Conservation (phyloP, 2,888 invertebrate genomes). For the Deilephila elpenor region DNA sequence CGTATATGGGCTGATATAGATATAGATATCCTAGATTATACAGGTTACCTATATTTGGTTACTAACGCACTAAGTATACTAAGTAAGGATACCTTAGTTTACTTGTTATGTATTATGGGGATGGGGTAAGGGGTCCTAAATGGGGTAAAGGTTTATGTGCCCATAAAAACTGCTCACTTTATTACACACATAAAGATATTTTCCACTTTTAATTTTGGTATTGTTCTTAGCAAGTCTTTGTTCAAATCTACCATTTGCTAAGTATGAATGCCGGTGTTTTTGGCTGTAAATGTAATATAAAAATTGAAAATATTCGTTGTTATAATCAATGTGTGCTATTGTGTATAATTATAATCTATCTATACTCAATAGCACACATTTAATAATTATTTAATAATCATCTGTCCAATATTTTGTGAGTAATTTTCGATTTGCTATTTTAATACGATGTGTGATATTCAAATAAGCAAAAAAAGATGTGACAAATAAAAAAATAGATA, state of each 20-base stretch:
- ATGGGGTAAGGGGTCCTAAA: conserved; percentile 7
- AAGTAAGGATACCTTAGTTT: not conserved
- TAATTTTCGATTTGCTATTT: too few species aligned
- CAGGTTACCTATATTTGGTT: not conserved
- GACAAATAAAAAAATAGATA: too few species aligned
- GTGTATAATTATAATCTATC: too few species aligned
- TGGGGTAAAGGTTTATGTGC: conserved; percentile 21
- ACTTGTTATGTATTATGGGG: not conserved
- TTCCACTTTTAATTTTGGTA: conserved; percentile 29
- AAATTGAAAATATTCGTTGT: too few species aligned
- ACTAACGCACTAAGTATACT: not conserved
- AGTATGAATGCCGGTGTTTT: not conserved
- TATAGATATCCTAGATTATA: not conserved
- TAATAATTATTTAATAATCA: too few species aligned
- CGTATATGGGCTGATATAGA: too few species aligned
- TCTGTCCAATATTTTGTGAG: too few species aligned
- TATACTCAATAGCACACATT: too few species aligned
- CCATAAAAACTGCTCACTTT: conserved; percentile 29
- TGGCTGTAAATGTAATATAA: too few species aligned
- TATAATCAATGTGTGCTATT: too few species aligned
- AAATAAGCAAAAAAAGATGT: too few species aligned
- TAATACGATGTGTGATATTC: too few species aligned
- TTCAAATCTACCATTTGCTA: not conserved
- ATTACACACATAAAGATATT: conserved; percentile 13
- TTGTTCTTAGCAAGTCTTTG: not conserved